Conservation (phyloP, 2,888 invertebrate species). For the Portevinia maculata region DNA sequence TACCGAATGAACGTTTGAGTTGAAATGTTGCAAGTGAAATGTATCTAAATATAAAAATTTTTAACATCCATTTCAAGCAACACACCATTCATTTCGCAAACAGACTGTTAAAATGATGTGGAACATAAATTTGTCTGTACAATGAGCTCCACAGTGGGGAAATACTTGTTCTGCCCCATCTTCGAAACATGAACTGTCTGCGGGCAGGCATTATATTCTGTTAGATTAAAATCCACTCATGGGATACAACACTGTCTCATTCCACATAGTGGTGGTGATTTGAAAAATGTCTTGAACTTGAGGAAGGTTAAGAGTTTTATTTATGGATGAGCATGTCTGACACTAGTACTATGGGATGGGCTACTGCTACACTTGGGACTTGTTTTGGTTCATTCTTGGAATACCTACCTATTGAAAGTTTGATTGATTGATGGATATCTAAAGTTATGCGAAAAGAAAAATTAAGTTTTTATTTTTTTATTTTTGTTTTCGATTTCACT, state of each 20-base stretch:
- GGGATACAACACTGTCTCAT: neutral
- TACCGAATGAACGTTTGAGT: slow-evolving; percentile 6
- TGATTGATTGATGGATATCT: slow-evolving; percentile 70
- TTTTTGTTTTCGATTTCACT: slow-evolving; percentile 29
- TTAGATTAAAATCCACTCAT: neutral
- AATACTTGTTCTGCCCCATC: slow-evolving; percentile 13
- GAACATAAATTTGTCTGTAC: slow-evolving; percentile 28
- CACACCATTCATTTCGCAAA: neutral
- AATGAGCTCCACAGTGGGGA: slow-evolving; percentile 31
- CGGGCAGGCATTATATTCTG: neutral
- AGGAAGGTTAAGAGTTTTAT: slow-evolving; percentile 36
- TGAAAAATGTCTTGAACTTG: slow-evolving; percentile 8
- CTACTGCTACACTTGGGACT: neutral
- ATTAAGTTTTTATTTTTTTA: slow-evolving; percentile 59
- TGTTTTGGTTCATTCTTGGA: slow-evolving; percentile 20
- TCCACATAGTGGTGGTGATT: neutral
- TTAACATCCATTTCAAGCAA: no score
- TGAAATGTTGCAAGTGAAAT: neutral
- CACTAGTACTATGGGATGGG: neutral
- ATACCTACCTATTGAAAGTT: slow-evolving; percentile 43
- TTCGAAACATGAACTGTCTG: slow-evolving; percentile 34
- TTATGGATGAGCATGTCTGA: slow-evolving; percentile 41
- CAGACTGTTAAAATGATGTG: slow-evolving; percentile 12
- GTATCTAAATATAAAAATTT: slow-evolving; percentile 25
- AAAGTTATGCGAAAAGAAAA: slow-evolving; percentile 61